Evolutionary conservation across 2,888 invertebrate species (phyloP).

Genomic region (Acleris sparsana): DNA sequence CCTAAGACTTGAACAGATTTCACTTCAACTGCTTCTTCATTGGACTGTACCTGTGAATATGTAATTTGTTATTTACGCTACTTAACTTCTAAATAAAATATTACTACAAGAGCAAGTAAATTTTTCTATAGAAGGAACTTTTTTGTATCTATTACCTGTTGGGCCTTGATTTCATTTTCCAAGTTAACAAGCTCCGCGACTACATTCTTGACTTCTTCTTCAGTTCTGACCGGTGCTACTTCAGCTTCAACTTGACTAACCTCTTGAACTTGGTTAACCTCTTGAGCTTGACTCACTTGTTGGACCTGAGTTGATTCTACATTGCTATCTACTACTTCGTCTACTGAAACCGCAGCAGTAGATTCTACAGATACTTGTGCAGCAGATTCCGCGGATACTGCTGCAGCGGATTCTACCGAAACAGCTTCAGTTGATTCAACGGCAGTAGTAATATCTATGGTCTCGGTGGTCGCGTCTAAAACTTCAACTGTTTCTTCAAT

Average conservation of each 20-base stretch:
- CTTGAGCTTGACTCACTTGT: slow-evolving; percentile 36
- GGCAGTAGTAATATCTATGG: slow-evolving; percentile 20
- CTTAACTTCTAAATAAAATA: too few species aligned
- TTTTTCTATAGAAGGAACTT: background rate
- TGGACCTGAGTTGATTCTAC: slow-evolving; percentile 26
- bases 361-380: slow-evolving; percentile 30
- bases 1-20: slow-evolving; percentile 50
- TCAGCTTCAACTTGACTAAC: slow-evolving; percentile 33
- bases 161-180: slow-evolving; percentile 59
- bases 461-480: slow-evolving; percentile 35
- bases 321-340: slow-evolving; percentile 12
- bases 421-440: slow-evolving; percentile 34
- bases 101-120: too few species aligned
- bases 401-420: slow-evolving; percentile 3
- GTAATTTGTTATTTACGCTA: too few species aligned
- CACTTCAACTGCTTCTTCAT: slow-evolving; percentile 46
- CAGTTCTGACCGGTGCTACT: slow-evolving; percentile 43
- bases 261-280: slow-evolving; percentile 36
- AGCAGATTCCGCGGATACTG: slow-evolving; percentile 35
- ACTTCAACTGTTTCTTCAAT: slow-evolving; percentile 37
- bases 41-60: slow-evolving; percentile 43
- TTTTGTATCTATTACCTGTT: slow-evolving; percentile 53
- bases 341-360: slow-evolving; percentile 27
- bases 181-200: slow-evolving; percentile 60
- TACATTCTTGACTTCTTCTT: slow-evolving; percentile 57